Base-by-base conservation (phyloP, 2,797 vertebrate genomes). In the Pseudomugil gertrudae region DNA sequence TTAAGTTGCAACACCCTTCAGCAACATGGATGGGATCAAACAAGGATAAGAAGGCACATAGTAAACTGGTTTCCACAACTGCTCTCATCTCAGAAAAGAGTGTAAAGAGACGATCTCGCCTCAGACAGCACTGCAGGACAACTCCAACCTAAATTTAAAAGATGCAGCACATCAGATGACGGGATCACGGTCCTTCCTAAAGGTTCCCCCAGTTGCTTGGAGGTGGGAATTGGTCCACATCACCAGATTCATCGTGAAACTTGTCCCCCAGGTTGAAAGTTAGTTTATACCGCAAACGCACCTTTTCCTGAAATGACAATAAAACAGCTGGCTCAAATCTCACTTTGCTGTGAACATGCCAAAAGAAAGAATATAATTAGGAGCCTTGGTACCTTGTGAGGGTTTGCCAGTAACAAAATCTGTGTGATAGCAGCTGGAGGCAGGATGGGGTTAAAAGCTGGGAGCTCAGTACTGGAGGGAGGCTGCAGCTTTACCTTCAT, bases 401-500 rank as follows among this genome's bases (percentile, higher is more conserved):
- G 98, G 87, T 99, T 99, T 40, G 98, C 96, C 5, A 99, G 91
- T 64, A 99, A 93, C 84, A 99, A 90, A 79, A 99, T 95, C 87
- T 99, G 98, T 69, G 96, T 99, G 91, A 99, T 93, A 27, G 96
- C 96, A 11, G 95, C 94, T 32, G 97, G 98, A 83, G 97, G 95
- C 74, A 98, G 84, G 4, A 98, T 92, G 73, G 98, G 98, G 80
- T 97, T 99, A 85, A 98, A 99, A 0, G 97, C 95, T 0, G 98
- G 96, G 72, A 99, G 92, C 77, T 99, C 98, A 0, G 93, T 96
- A 65, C 95, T 95, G 0, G 96, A 96, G 5, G 97, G 96, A 5
- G 98, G 96, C 92, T 98, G 98, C 36, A 99, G 89, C 86, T 96
- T 98, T 79, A 99, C 96, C 72, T 95, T 97, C 98, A 99, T 99